Base-by-base conservation (phyloP, 2,113 vertebrate genomes). In the Ochotona princeps region DNA sequence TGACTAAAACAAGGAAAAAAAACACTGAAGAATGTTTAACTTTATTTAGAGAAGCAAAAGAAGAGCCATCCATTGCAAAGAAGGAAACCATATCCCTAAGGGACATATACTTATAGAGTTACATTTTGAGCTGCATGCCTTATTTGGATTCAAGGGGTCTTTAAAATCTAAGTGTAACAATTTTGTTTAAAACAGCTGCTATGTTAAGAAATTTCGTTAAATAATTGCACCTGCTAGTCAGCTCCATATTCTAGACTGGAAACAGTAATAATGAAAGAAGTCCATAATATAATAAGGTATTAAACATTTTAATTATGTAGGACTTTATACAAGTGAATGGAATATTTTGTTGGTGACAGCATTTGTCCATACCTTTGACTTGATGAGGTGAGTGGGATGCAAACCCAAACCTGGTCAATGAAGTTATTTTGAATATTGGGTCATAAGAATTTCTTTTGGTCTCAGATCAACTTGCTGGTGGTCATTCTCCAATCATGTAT, bases 241-340 rank as follows among this genome's bases (percentile, higher is more conserved):
- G 17, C 44, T 21, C 2, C 21, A 47, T 47, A 63, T 61, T 93
- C 14, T 92, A 69, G 65, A 38, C 23, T 86, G 4, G 57, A 80
- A 74, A 81, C 70, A 74, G 14, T 63, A 82, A 18, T 83, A 32
- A 47, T 80, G 87, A 87, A 87, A 83, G 73, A 11, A 92, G 1
- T 2, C 5, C 83, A n/a, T 83, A 30, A 49, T 82, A 78, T 54
- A 72, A 25, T 54, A 66, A 44, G 5, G 10, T 66, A 15, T 47
- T 83, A 44, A n/a, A 82, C 65, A 4, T 54, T 96, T 78, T 89
- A 89, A 84, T 75, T 76, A 89, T 72, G 28, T 73, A 83, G 91
- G 93, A 83, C 28, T 57, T 88, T 26, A 90, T 91, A 66, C 80
- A 63, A 60, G 10, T 38, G 21, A 82, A 21, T 30, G 28, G 28